Conservation (phyloP, 2,888 invertebrate genomes). For the Chironomus tentans region DNA sequence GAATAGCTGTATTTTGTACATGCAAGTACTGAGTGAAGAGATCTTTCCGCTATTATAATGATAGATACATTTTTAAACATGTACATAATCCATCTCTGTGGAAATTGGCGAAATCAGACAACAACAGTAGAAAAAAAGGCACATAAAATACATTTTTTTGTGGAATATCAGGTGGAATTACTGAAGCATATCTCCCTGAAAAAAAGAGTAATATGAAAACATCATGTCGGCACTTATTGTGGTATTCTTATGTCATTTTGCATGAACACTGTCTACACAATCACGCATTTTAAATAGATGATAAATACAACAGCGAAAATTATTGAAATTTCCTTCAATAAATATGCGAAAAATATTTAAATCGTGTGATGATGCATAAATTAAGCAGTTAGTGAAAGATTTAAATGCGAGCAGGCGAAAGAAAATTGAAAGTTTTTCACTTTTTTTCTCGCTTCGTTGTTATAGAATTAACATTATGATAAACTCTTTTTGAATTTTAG, state of each 20-base stretch:
- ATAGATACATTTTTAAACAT: too few relatives aligned
- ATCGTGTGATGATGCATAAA: background rate
- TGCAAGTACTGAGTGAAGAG: background rate
- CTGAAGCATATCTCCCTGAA: slow-evolving; percentile 17
- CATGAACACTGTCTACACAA: too few relatives aligned
- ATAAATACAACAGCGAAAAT: too few relatives aligned
- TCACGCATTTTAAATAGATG: too few relatives aligned
- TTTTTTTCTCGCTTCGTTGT: background rate
- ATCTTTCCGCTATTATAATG: too few relatives aligned
- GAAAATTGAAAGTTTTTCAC: slow-evolving; percentile 22
- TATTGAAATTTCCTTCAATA: background rate
- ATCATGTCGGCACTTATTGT: background rate
- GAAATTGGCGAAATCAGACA: background rate
- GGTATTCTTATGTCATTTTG: background rate
- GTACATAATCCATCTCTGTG: background rate
- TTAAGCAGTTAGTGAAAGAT: slow-evolving; percentile 5
- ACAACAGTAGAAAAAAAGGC: slow-evolving; percentile 1
- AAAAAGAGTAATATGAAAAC: background rate
- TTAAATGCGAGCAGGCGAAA: slow-evolving; percentile 13
- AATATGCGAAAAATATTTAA: background rate
- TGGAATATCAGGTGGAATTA: slow-evolving; percentile 21
- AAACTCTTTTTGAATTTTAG: too few relatives aligned
- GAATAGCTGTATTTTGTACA: background rate
- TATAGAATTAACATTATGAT: background rate
- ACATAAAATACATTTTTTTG: background rate